phyloP scores from a whole-genome alignment of 1,140 invertebrate genomes.

The Lepidurus apus region DNA sequence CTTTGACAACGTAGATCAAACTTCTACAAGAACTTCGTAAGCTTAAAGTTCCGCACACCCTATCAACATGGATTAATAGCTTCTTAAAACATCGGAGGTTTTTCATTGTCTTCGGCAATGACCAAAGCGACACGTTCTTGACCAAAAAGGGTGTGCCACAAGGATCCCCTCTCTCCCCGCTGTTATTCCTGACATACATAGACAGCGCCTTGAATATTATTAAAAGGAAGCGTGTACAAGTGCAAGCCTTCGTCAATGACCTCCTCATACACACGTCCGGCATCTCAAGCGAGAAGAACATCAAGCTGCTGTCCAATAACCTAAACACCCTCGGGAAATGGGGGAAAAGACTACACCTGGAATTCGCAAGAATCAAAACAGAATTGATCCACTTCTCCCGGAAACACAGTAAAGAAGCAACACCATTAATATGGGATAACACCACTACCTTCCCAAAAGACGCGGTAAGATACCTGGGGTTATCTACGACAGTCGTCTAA shows the following conservation, averaged over 20 bases:
- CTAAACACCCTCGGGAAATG: neutral
- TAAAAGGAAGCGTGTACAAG: neutral
- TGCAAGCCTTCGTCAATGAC: constrained; percentile 1
- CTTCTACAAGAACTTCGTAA: too few relatives aligned
- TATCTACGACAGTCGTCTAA: neutral
- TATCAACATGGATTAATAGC: too few relatives aligned
- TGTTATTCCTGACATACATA: neutral
- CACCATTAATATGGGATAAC: neutral
- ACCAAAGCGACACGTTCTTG: too few relatives aligned
- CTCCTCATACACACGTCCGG: neutral
- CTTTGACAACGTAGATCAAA: too few relatives aligned
- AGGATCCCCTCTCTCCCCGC: constrained; percentile 7
- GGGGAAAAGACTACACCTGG: neutral
- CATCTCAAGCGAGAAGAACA: neutral
- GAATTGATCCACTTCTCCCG: constrained; percentile 22
- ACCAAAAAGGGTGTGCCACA: neutral
- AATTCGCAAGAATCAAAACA: neutral
- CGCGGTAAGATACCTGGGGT: neutral
- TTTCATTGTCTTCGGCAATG: too few relatives aligned
- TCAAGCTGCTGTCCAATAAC: neutral
- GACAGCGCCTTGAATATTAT: neutral
- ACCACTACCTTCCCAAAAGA: neutral
- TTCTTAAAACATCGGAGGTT: too few relatives aligned
- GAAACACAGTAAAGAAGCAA: neutral
- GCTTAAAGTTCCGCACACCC: too few relatives aligned